Conservation (phyloP, 2,888 invertebrate species). For the Nephrotoma appendiculata region DNA sequence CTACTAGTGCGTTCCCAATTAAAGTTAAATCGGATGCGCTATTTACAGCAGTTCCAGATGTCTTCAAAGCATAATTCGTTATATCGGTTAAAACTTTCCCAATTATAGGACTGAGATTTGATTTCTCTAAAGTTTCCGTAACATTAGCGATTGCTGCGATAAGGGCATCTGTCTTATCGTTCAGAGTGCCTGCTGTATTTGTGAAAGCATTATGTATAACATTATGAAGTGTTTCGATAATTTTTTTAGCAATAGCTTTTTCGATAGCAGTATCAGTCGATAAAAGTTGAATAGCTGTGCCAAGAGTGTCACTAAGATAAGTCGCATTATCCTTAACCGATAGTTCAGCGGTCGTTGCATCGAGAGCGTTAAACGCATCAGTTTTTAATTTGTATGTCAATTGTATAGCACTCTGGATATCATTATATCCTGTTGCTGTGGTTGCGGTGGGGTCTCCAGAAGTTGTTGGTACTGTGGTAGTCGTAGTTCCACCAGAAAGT, state of each 20-base stretch:
- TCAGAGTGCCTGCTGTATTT: not conserved
- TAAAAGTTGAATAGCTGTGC: not conserved
- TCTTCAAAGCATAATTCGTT: not conserved
- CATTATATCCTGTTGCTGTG: not conserved
- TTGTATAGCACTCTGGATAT: not conserved
- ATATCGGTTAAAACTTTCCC: not conserved
- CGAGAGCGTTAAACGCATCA: not conserved
- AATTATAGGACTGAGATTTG: not conserved
- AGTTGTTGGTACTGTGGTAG: too few relatives aligned
- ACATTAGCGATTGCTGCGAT: not conserved
- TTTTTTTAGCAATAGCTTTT: not conserved
- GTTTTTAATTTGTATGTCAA: not conserved
- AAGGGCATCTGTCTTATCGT: not conserved
- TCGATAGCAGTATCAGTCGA: not conserved
- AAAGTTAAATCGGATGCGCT: not conserved
- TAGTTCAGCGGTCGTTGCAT: not conserved
- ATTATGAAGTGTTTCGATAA: not conserved
- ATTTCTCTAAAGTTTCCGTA: not conserved
- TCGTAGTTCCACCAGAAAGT: too few relatives aligned
- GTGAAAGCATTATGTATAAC: not conserved
- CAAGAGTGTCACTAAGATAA: not conserved
- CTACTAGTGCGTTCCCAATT: not conserved
- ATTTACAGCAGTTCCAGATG: not conserved
- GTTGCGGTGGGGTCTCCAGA: too few relatives aligned
- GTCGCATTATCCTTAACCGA: not conserved